Conservation (phyloP, 2,113 vertebrate genomes). For the Gulo gulo region DNA sequence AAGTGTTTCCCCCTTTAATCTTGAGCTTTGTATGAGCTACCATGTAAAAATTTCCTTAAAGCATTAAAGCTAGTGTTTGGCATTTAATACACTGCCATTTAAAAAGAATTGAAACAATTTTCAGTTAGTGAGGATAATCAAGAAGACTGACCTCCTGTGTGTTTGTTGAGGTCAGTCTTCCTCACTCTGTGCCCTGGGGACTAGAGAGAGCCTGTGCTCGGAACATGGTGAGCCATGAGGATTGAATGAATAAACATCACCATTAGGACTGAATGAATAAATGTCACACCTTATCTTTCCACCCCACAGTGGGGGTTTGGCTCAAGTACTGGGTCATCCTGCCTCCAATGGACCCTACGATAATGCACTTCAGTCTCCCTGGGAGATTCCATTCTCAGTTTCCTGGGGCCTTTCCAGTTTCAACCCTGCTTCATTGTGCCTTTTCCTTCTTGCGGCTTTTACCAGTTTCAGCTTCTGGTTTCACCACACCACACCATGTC, state of each 20-base stretch:
- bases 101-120: conserved; percentile 8
- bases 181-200: too few relatives aligned
- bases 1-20: background rate
- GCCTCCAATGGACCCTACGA: too few relatives aligned
- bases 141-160: background rate
- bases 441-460: background rate
- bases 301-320: background rate
- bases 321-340: background rate
- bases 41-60: background rate
- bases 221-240: background rate
- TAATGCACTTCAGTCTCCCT: background rate
- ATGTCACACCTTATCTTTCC: background rate
- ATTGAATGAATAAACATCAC: background rate
- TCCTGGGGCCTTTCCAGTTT: background rate
- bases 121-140: background rate
- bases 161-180: background rate
- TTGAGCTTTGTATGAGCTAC: background rate
- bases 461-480: background rate
- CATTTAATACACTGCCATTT: background rate
- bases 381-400: background rate
- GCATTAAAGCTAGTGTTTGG: background rate
- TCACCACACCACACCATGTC: background rate
- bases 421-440: background rate
- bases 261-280: background rate
- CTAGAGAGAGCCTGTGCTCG: background rate